phyloP scores from a whole-genome alignment of 1,140 invertebrate species.

The Drosophila aff. region DNA sequence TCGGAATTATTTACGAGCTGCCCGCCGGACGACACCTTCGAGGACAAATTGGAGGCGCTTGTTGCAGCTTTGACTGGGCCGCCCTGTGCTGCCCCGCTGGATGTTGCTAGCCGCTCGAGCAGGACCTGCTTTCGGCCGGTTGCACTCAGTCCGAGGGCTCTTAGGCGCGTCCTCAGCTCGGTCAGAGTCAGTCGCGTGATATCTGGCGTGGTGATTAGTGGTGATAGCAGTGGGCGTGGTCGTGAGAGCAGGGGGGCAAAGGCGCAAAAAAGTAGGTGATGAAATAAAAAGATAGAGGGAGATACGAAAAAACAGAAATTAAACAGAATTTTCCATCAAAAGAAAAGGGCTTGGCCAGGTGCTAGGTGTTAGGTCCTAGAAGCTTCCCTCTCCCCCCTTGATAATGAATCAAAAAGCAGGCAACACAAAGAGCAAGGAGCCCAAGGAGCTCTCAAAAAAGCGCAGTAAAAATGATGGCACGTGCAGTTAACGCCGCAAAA shows the following conservation, averaged over 20 bases:
- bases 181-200: constrained; percentile 62
- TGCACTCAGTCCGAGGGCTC: constrained; percentile 62
- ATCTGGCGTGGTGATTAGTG: constrained; percentile 47
- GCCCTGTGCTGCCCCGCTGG: constrained; percentile 11
- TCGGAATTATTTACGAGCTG: constrained; percentile 59
- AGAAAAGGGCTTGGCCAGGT: constrained; percentile 32
- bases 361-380: constrained; percentile 8
- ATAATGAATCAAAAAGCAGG: constrained; percentile 63
- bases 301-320: constrained; percentile 38
- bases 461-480: constrained; percentile 79
- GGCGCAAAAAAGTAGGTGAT: constrained; percentile 56
- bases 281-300: constrained; percentile 61
- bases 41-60: constrained; percentile 62
- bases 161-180: constrained; percentile 69
- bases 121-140: constrained; percentile 66
- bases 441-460: constrained; percentile 40
- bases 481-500: constrained; percentile 78
- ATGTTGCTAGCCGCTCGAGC: constrained; percentile 64
- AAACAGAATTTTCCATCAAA: constrained; percentile 41
- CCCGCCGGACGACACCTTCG: constrained; percentile 24
- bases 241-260: constrained; percentile 41
- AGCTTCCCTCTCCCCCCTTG: constrained; percentile 4
- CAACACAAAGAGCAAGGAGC: constrained; percentile 30
- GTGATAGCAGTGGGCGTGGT: constrained; percentile 15
- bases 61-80: background rate